These are phyloP conservation scores for Tricholaema leucomelas DNA, from an alignment of 2,113 vertebrate species.

Conservation along the genomic window DNA sequence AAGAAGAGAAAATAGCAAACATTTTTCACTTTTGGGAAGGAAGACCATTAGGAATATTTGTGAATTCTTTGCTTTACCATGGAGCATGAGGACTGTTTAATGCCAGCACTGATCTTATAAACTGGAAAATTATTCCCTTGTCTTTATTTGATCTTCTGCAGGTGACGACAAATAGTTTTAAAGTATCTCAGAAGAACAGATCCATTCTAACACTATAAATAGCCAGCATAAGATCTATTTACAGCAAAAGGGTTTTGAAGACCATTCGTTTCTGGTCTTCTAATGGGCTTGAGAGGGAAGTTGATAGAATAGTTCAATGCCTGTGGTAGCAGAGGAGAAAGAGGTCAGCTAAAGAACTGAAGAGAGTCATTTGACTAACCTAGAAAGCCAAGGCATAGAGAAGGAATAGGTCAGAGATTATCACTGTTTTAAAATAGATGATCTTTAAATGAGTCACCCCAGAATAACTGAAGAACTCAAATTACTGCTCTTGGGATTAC, in stretches of 20 bases:
- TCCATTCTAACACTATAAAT: not conserved
- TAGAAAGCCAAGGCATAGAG: not conserved
- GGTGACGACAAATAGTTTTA: not conserved
- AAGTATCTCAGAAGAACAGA: not conserved
- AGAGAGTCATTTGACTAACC: not conserved
- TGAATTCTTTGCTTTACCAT: not conserved
- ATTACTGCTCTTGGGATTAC: rapidly evolving
- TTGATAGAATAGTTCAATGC: not conserved
- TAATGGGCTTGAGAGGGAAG: not conserved
- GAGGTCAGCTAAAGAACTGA: not conserved
- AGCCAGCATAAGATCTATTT: not conserved
- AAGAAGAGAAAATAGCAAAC: not conserved
- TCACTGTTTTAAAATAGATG: not conserved
- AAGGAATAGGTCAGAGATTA: not conserved
- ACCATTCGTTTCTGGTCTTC: not conserved
- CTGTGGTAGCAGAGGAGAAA: not conserved
- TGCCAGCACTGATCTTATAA: not conserved
- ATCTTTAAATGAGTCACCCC: not conserved
- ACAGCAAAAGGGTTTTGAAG: not conserved
- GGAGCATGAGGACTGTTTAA: not conserved
- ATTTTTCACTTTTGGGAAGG: not conserved
- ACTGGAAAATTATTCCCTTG: not conserved
- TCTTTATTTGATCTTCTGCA: not conserved
- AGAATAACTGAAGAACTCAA: not conserved
- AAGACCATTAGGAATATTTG: not conserved